Conservation (phyloP, 2,888 invertebrate genomes). For the Panopea generosa region DNA sequence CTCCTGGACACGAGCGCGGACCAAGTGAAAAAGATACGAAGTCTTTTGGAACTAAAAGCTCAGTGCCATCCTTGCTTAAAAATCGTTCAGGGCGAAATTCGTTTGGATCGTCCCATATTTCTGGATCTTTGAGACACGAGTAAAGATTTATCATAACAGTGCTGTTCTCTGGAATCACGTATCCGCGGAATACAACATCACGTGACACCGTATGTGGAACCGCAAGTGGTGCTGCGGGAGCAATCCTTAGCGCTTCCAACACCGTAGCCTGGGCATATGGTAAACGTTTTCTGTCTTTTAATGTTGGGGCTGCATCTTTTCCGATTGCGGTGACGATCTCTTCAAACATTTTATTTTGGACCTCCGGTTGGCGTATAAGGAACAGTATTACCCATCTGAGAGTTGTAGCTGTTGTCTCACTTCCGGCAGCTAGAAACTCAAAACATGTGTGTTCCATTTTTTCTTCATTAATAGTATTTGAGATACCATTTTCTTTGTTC, state of each 20-base stretch:
- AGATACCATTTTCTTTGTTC: neutral
- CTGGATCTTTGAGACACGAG: slow-evolving; percentile 32
- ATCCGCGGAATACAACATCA: slow-evolving; percentile 21
- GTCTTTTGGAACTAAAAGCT: slow-evolving; percentile 19
- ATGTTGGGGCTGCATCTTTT: neutral
- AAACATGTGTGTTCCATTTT: slow-evolving; percentile 1
- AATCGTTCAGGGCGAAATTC: slow-evolving; percentile 47
- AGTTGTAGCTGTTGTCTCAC: slow-evolving; percentile 14
- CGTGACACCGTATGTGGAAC: slow-evolving; percentile 25
- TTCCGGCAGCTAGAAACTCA: slow-evolving; percentile 16
- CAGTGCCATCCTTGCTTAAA: slow-evolving; percentile 12
- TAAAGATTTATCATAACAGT: slow-evolving; percentile 30
- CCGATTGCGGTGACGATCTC: slow-evolving; percentile 4
- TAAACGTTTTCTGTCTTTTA: neutral
- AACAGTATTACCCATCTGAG: slow-evolving; percentile 12
- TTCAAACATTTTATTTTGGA: slow-evolving; percentile 21
- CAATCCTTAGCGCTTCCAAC: slow-evolving; percentile 21
- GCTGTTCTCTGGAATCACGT: slow-evolving; percentile 30
- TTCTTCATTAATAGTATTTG: slow-evolving; percentile 18
- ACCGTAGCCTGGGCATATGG: neutral
- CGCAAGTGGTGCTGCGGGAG: slow-evolving; percentile 23
- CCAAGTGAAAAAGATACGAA: slow-evolving; percentile 43
- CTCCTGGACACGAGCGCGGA: slow-evolving; percentile 47
- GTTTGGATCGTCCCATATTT: slow-evolving; percentile 31
- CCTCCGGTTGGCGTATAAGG: slow-evolving; percentile 11